phyloP scores from a whole-genome alignment of 2,888 invertebrate genomes.

The Drosophila borealis region DNA sequence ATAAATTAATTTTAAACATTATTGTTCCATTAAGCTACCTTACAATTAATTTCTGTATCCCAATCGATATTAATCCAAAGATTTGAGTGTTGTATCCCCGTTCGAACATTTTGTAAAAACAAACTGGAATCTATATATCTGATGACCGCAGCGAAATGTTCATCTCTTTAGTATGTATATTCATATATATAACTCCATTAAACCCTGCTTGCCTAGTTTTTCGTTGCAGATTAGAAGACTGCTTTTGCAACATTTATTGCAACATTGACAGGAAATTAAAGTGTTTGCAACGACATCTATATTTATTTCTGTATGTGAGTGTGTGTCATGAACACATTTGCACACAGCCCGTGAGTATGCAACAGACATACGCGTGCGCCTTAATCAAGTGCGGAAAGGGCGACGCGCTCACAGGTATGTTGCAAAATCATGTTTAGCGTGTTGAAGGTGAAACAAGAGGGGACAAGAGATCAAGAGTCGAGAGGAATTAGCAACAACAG shows the following conservation, averaged over 20 bases:
- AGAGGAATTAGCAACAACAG: constrained; percentile 5
- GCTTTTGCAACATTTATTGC: constrained; percentile 24
- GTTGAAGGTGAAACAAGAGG: neutral
- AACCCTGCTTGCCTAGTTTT: neutral
- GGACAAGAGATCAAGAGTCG: neutral
- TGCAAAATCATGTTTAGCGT: neutral
- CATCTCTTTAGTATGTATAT: no score
- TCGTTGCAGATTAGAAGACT: neutral
- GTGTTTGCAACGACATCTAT: constrained; percentile 11
- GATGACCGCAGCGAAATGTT: no score
- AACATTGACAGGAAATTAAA: constrained; percentile 52
- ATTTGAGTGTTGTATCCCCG: no score
- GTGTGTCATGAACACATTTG: neutral
- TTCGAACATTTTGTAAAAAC: no score
- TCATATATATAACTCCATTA: neutral
- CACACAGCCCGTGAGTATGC: constrained; percentile 10
- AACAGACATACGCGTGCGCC: constrained; percentile 25
- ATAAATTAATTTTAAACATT: no score
- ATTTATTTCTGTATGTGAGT: constrained; percentile 7
- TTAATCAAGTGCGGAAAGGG: constrained; percentile 1
- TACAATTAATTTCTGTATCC: no score
- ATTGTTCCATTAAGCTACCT: no score
- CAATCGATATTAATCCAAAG: no score
- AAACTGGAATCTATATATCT: no score
- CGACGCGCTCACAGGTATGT: neutral